A percentile compares a stretch with the other conserved stretches of the same genome.
Evolutionary conservation across 2,797 vertebrate species (phyloP).

Genomic region (Peromyscus eremicus): DNA sequence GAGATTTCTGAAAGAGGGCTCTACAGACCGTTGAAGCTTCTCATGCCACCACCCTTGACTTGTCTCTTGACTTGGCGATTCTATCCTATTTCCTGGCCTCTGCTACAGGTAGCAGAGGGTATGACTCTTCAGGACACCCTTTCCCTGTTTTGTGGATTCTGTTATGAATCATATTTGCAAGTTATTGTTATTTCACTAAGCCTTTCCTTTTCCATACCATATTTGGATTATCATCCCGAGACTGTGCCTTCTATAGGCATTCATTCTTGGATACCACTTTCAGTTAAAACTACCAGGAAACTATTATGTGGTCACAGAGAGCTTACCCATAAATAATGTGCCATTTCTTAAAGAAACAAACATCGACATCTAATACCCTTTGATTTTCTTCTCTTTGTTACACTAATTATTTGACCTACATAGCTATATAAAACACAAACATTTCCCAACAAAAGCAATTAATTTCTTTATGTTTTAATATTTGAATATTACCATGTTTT

Average conservation of each 20-base stretch:
- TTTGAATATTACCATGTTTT: neutral
- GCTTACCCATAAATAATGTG: neutral
- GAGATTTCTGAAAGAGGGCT: neutral
- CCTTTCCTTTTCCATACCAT: neutral
- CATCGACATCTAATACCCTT: neutral
- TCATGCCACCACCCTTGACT: neutral
- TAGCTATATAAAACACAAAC: neutral
- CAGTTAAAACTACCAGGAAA: neutral
- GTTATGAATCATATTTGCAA: neutral
- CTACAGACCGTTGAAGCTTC: neutral
- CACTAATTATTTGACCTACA: neutral
- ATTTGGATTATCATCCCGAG: neutral
- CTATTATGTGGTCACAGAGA: neutral
- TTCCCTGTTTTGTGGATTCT: neutral
- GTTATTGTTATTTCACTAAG: neutral
- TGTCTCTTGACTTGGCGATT: neutral
- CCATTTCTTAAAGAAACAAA: neutral
- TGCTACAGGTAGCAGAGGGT: neutral
- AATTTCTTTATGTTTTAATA: constrained; percentile 17
- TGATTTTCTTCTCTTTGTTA: neutral
- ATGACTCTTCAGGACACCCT: neutral
- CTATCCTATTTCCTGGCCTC: neutral
- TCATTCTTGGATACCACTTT: neutral
- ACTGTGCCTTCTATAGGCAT: neutral
- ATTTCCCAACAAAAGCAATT: neutral